Conservation (phyloP, 2,797 vertebrate species). For the Crenuchus spilurus region DNA sequence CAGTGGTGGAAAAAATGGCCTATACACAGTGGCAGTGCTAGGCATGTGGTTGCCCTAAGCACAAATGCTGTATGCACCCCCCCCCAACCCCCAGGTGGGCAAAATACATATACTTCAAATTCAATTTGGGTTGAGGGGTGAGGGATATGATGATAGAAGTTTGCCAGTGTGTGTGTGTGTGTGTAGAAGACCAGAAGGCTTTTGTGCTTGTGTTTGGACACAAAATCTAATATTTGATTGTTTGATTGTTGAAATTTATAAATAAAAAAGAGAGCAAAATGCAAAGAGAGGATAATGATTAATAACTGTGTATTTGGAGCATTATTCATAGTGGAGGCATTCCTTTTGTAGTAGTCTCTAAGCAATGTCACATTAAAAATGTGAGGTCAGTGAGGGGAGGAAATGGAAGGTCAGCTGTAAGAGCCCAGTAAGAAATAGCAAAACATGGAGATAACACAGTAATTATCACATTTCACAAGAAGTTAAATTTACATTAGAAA, state of each 20-base stretch:
- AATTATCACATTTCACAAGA: conserved; percentile 35
- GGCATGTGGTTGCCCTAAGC: no score
- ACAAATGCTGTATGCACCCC: no score
- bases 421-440: not conserved
- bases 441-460: not conserved
- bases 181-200: no score
- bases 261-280: conserved; percentile 43
- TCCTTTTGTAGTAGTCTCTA: not conserved
- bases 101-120: no score
- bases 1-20: no score
- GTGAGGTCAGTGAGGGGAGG: not conserved
- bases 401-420: not conserved
- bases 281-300: conserved; percentile 31
- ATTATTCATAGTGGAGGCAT: conserved; percentile 26
- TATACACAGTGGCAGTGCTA: no score
- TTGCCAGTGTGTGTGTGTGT: no score
- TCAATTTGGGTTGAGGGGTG: no score
- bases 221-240: conserved; percentile 77
- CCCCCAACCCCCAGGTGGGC: no score
- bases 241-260: conserved; percentile 58
- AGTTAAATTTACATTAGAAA: not conserved
- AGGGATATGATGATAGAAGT: no score
- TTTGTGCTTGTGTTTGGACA: no score
- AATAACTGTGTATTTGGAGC: conserved; percentile 4
- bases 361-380: not conserved